Conservation (phyloP, 2,797 vertebrate genomes). For the Leucoraja ocellata region DNA sequence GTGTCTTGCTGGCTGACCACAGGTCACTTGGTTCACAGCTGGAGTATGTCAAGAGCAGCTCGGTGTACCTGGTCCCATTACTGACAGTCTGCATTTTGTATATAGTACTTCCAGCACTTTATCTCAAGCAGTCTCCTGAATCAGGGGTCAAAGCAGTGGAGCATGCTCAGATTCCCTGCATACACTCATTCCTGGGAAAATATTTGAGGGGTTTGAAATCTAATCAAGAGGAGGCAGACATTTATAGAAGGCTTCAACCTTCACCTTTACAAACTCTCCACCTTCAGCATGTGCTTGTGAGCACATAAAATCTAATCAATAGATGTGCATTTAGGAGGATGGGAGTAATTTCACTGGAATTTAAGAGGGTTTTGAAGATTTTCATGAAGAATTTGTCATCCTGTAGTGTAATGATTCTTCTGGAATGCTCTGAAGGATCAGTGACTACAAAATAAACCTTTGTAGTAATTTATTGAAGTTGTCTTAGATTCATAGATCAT, state of each 20-base stretch:
- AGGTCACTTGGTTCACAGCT: neutral
- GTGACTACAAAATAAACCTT: constrained; percentile 43
- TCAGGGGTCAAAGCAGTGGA: constrained; percentile 13
- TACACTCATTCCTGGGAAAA: constrained; percentile 40
- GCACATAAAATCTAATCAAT: neutral
- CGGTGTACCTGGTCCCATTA: constrained; percentile 38
- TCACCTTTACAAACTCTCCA: constrained; percentile 36
- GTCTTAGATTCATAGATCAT: constrained; percentile 42
- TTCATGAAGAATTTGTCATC: neutral
- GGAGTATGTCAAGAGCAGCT: neutral
- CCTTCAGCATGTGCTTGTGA: neutral
- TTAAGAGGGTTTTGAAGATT: constrained; percentile 38
- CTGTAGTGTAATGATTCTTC: constrained; percentile 40
- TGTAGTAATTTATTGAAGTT: constrained; percentile 43
- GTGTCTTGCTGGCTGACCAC: constrained; percentile 20
- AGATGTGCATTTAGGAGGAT: constrained; percentile 9
- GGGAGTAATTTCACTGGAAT: neutral
- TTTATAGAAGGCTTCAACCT: constrained; percentile 43
- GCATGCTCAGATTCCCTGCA: constrained; percentile 38
- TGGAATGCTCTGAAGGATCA: constrained; percentile 42
- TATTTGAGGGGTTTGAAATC: constrained; percentile 34
- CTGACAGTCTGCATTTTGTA: constrained; percentile 34
- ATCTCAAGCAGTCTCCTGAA: constrained; percentile 42
- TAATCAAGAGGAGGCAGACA: constrained; percentile 37
- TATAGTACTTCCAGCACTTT: constrained; percentile 35